Conservation (phyloP, 2,888 invertebrate species). For the Noctua janthina region DNA sequence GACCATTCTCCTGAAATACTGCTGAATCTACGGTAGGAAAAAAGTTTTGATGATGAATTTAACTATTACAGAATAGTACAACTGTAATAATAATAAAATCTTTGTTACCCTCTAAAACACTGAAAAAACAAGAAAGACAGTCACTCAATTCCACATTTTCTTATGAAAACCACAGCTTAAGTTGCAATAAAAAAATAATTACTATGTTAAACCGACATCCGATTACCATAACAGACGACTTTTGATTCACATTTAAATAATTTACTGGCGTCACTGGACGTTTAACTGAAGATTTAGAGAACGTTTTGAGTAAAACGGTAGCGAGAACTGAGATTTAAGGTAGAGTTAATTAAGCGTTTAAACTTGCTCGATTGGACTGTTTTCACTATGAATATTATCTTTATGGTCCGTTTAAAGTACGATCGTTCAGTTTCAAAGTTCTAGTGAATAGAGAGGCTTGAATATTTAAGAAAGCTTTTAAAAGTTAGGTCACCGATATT, state of each 20-base stretch:
- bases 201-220: slow-evolving; percentile 18
- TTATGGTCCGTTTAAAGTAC: not conserved
- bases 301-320: slow-evolving; percentile 30
- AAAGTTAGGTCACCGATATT: not conserved
- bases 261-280: slow-evolving; percentile 12
- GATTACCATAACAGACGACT: slow-evolving; percentile 50
- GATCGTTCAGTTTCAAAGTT: not conserved
- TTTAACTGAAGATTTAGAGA: slow-evolving; percentile 7
- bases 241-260: slow-evolving; percentile 49
- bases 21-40: not conserved
- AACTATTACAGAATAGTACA: not conserved
- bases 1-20: not conserved
- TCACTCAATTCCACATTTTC: not conserved
- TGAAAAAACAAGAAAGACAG: not conserved
- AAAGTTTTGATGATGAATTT: not conserved
- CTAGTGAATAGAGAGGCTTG: not conserved
- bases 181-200: slow-evolving; percentile 19
- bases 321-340: slow-evolving; percentile 21
- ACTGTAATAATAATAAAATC: not conserved
- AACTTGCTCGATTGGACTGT: not conserved
- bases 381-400: slow-evolving; percentile 12
- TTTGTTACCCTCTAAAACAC: not conserved
- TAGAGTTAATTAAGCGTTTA: slow-evolving; percentile 26
- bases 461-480: not conserved
- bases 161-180: not conserved